phyloP scores from a whole-genome alignment of 2,888 invertebrate genomes.

The Ptilodon capucinus region DNA sequence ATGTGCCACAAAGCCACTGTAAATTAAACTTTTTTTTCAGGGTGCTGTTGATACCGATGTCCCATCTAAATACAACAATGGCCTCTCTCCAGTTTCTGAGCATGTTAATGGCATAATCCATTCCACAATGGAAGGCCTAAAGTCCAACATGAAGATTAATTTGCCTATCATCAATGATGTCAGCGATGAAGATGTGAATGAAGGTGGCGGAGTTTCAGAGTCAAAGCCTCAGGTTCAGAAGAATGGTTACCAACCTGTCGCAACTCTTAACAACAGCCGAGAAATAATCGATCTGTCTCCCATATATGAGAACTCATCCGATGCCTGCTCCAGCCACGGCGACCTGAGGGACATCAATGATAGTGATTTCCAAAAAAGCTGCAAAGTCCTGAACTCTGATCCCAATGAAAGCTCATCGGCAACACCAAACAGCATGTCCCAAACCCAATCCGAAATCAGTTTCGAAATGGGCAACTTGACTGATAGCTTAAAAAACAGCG shows the following conservation, averaged over 20 bases:
- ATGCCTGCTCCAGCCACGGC: conserved; percentile 77
- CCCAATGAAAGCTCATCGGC: conserved; percentile 67
- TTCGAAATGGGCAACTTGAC: conserved; percentile 73
- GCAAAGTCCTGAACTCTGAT: conserved; percentile 61
- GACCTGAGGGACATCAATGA: conserved; percentile 65
- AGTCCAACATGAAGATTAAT: conserved; percentile 76
- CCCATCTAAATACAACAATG: conserved; percentile 69
- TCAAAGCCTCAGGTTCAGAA: conserved; percentile 49
- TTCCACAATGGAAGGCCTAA: conserved; percentile 73
- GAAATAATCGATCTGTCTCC: conserved; percentile 77
- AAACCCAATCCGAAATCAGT: conserved; percentile 78
- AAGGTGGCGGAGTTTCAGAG: conserved; percentile 40
- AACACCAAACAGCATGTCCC: conserved; percentile 70
- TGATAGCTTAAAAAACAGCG: conserved; percentile 73
- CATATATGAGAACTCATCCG: conserved; percentile 78
- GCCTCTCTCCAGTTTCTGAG: conserved; percentile 72
- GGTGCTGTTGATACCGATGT: conserved; percentile 70
- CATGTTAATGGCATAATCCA: conserved; percentile 72
- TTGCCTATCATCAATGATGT: conserved; percentile 74
- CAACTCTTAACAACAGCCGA: conserved; percentile 60
- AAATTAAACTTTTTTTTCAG: conserved; percentile 35
- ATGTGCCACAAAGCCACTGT: neutral
- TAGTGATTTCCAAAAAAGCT: conserved; percentile 62
- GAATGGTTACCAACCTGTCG: conserved; percentile 69
- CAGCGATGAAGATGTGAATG: conserved; percentile 76